These are phyloP conservation scores for Idaea biselata DNA, from an alignment of 2,888 invertebrate species.

Conservation along the genomic window DNA sequence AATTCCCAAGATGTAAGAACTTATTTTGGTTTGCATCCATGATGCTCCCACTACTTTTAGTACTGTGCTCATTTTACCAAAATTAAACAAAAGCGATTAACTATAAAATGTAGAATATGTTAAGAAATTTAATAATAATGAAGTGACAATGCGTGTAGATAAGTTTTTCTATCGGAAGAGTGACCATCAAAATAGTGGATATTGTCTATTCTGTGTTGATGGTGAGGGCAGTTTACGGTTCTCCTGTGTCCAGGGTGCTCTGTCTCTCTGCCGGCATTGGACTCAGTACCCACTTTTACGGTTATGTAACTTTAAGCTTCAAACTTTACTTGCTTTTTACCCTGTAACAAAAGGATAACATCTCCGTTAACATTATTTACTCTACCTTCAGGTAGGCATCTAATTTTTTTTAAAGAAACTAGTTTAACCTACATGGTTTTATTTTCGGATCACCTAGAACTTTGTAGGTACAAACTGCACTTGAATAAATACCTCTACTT, in stretches of 20 bases:
- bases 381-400: not conserved
- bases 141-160: constrained; percentile 77
- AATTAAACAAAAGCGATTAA: constrained; percentile 33
- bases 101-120: constrained; percentile 77
- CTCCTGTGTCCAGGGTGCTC: constrained; percentile 38
- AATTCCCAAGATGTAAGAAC: constrained; percentile 85
- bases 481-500: too few species aligned
- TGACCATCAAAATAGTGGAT: constrained; percentile 68
- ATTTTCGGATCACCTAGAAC: too few species aligned
- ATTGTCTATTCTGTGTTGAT: constrained; percentile 20
- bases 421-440: not conserved
- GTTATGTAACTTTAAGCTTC: constrained; percentile 42
- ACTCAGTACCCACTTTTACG: constrained; percentile 41
- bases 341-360: constrained; percentile 60
- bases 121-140: constrained; percentile 79
- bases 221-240: constrained; percentile 53
- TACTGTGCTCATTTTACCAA: constrained; percentile 77
- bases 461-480: too few species aligned
- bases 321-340: constrained; percentile 52
- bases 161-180: constrained; percentile 66
- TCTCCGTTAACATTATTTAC: too few species aligned
- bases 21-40: constrained; percentile 87
- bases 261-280: constrained; percentile 60
- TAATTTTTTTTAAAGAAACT: not conserved
- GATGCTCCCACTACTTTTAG: constrained; percentile 90